Evolutionary conservation across 2,797 vertebrate genomes (phyloP).

Genomic region (Gambelia wislizenii): DNA sequence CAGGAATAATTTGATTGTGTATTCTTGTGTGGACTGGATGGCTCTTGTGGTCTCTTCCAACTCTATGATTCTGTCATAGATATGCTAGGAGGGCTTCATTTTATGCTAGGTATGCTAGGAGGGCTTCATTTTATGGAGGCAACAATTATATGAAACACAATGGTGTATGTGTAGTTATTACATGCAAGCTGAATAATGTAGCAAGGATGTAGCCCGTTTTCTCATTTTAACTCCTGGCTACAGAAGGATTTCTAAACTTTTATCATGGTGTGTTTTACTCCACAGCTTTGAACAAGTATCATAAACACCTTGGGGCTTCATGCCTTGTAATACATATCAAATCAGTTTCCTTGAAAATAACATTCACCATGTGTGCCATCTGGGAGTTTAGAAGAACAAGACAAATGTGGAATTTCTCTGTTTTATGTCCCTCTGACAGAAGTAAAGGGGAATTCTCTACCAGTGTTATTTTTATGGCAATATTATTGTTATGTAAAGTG

Average conservation of each 20-base stretch:
- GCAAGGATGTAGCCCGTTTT: not conserved
- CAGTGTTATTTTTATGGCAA: slow-evolving; percentile 45
- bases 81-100: too few relatives aligned
- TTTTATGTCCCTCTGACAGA: slow-evolving; percentile 56
- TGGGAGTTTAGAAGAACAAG: slow-evolving; percentile 61
- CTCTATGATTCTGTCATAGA: too few relatives aligned
- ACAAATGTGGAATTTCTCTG: slow-evolving; percentile 50
- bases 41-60: too few relatives aligned
- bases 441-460: slow-evolving; percentile 55
- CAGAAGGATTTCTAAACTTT: slow-evolving; percentile 10
- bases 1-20: too few relatives aligned
- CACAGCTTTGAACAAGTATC: slow-evolving; percentile 32
- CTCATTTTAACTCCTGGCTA: not conserved
- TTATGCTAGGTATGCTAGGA: too few relatives aligned
- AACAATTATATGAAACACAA: not conserved
- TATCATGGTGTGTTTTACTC: slow-evolving; percentile 17
- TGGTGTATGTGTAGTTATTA: not conserved
- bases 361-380: slow-evolving; percentile 51
- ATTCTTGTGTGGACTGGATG: too few relatives aligned
- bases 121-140: too few relatives aligned
- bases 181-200: not conserved
- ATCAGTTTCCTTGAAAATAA: slow-evolving; percentile 65
- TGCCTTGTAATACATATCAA: slow-evolving; percentile 46
- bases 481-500: slow-evolving; percentile 49
- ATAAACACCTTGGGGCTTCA: slow-evolving; percentile 45